These are phyloP conservation scores for Leptarthrus brevirostris DNA, from an alignment of 2,888 invertebrate genomes.

Conservation along the genomic window DNA sequence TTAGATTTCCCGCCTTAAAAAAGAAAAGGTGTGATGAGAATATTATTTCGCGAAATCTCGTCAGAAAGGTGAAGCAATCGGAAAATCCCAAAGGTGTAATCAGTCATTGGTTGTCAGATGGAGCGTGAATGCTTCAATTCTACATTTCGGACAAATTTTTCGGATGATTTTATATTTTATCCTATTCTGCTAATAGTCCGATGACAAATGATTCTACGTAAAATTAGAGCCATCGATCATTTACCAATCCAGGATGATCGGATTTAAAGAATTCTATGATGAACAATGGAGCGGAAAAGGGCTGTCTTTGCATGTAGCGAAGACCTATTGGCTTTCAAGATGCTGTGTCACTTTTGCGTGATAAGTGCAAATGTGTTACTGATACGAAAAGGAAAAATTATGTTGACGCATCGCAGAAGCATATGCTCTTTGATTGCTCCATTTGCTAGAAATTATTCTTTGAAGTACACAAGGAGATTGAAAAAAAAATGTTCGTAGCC, in stretches of 20 bases:
- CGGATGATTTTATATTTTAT: constrained; percentile 36
- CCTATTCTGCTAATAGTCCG: constrained; percentile 3
- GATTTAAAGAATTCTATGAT: constrained; percentile 27
- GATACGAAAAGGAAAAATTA: constrained; percentile 24
- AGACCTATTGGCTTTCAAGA: background rate
- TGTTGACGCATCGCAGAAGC: constrained; percentile 20
- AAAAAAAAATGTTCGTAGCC: background rate
- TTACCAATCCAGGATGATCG: constrained; percentile 41
- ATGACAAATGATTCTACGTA: constrained; percentile 53
- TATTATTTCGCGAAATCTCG: constrained; percentile 16
- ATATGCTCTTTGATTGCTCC: background rate
- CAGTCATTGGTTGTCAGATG: constrained; percentile 40
- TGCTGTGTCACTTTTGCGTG: constrained; percentile 38
- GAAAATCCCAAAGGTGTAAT: constrained; percentile 51
- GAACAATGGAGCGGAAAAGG: constrained; percentile 12
- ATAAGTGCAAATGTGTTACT: background rate
- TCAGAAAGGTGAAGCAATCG: constrained; percentile 1
- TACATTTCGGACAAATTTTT: background rate
- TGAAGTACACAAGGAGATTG: background rate
- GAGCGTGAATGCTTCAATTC: background rate
- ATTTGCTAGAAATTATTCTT: background rate
- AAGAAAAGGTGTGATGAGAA: constrained; percentile 37
- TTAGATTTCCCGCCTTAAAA: background rate
- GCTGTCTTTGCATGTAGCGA: constrained; percentile 45
- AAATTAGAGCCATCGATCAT: constrained; percentile 52